A percentile compares a stretch with the other conserved stretches of the same genome.
These are phyloP conservation scores for Noctilio leporinus DNA, from an alignment of 2,113 vertebrate species.

Conservation along the genomic window DNA sequence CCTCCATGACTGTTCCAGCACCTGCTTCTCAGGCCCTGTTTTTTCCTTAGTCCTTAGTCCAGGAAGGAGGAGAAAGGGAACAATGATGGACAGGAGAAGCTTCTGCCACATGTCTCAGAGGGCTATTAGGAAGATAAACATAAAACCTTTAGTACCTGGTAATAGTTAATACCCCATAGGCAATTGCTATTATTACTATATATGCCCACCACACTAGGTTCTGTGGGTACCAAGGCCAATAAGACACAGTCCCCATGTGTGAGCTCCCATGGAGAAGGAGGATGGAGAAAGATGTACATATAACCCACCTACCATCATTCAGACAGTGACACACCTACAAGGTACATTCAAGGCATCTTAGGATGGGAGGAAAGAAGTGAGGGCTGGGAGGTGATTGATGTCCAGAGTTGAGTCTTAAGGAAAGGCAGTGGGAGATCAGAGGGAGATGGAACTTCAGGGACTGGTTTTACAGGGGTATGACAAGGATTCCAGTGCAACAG, in stretches of 20 bases:
- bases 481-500: background rate
- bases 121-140: background rate
- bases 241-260: background rate
- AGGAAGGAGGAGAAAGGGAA: background rate
- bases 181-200: no score
- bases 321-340: background rate
- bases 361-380: accelerated
- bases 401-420: background rate
- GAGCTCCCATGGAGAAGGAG: background rate
- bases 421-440: background rate
- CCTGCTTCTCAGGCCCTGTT: background rate
- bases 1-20: accelerated
- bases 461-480: background rate
- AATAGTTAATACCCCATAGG: background rate
- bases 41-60: background rate
- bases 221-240: background rate
- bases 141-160: background rate
- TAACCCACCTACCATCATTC: no score
- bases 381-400: no score
- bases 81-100: accelerated
- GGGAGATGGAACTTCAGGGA: background rate
- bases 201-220: background rate
- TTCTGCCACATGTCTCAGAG: background rate
- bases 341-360: accelerated
- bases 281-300: accelerated